Conservation (phyloP, 2,797 vertebrate genomes). For the Eupleurogrammus muticus region DNA sequence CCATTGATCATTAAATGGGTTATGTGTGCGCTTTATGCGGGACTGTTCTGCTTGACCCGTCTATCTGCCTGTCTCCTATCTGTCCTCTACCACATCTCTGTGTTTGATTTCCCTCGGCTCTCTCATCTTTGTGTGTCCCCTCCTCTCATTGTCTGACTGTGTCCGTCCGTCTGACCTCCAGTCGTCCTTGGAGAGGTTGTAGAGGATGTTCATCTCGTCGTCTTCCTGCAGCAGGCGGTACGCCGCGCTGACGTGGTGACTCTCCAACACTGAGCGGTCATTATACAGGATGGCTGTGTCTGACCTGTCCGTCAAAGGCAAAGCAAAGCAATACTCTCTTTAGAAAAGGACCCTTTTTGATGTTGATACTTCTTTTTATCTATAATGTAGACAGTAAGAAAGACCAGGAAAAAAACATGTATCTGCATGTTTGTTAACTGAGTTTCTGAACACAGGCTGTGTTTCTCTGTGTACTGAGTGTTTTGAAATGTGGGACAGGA, state of each 20-base stretch:
- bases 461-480: no score
- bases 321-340: neutral
- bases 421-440: no score
- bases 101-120: constrained; percentile 88
- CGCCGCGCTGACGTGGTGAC: constrained; percentile 95
- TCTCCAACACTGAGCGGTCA: constrained; percentile 96
- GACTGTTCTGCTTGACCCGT: constrained; percentile 13
- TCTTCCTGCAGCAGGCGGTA: constrained; percentile 98
- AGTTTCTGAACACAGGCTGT: no score
- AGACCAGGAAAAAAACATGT: neutral
- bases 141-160: constrained; percentile 6
- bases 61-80: constrained; percentile 6
- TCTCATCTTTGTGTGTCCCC: constrained; percentile 8
- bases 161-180: constrained; percentile 89
- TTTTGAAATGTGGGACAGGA: no score
- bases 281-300: constrained; percentile 98
- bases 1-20: constrained; percentile 6
- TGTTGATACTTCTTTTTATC: constrained; percentile 1
- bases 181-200: constrained; percentile 97
- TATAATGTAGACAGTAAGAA: neutral
- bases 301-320: constrained; percentile 83
- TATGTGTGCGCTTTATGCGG: neutral
- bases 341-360: neutral
- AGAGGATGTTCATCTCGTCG: constrained; percentile 99
- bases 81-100: constrained; percentile 38